These are phyloP conservation scores for Probosciger aterrimus DNA, from an alignment of 2,113 vertebrate species.

Conservation along the genomic window DNA sequence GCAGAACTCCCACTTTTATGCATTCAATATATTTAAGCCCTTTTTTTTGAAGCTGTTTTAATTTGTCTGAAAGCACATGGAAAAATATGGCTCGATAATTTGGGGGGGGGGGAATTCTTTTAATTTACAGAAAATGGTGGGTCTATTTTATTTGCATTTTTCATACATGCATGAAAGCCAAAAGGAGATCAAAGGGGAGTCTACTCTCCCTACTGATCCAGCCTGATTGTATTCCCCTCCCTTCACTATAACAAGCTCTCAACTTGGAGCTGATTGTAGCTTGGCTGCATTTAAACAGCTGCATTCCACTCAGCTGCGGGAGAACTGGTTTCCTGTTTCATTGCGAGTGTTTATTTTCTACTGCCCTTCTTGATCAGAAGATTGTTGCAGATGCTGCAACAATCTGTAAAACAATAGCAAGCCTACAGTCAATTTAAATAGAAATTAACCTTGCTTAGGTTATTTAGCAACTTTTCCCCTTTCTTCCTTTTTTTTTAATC, in stretches of 20 bases:
- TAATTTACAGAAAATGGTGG: constrained; percentile 56
- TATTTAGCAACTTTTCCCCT: constrained; percentile 33
- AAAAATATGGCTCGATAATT: constrained; percentile 62
- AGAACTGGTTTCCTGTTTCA: constrained; percentile 61
- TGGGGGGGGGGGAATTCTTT: neutral
- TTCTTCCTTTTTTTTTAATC: neutral
- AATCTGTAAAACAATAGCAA: constrained; percentile 66
- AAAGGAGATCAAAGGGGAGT: constrained; percentile 44
- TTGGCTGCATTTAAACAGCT: constrained; percentile 41
- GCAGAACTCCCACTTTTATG: constrained; percentile 70
- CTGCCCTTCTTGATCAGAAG: constrained; percentile 37
- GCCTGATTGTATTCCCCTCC: constrained; percentile 4
- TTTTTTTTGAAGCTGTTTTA: constrained; percentile 45
- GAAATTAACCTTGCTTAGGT: constrained; percentile 64
- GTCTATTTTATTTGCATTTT: constrained; percentile 59
- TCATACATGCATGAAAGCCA: neutral
- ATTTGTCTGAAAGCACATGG: constrained; percentile 68
- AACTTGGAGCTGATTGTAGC: constrained; percentile 24
- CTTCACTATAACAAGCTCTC: constrained; percentile 6
- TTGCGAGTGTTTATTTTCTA: constrained; percentile 64
- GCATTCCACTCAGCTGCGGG: constrained; percentile 32
- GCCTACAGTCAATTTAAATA: constrained; percentile 52
- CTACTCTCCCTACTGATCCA: constrained; percentile 23
- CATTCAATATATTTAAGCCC: constrained; percentile 66
- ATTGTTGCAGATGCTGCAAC: constrained; percentile 2